A percentile compares a stretch with the other conserved stretches of the same genome.
Conservation (phyloP, 1,140 invertebrate species). For the Mycetomoellerius zeteki region DNA sequence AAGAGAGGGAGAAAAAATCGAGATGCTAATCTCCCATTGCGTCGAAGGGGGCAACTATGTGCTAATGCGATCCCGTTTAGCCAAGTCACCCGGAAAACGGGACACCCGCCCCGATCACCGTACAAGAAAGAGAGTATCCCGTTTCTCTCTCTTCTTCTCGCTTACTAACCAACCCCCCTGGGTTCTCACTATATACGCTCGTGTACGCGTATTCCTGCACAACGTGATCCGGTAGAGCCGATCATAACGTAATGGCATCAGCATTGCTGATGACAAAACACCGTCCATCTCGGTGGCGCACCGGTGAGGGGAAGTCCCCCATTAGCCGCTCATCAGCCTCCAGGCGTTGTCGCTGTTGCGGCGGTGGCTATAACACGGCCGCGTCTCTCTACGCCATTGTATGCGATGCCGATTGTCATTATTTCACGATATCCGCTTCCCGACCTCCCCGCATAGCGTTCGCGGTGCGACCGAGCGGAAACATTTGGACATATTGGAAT, state of each 20-base stretch:
- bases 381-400: slow-evolving; percentile 78
- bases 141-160: slow-evolving; percentile 19
- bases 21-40: slow-evolving; percentile 85
- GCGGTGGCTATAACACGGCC: slow-evolving; percentile 49
- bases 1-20: slow-evolving; percentile 69
- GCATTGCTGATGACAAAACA: slow-evolving; percentile 82
- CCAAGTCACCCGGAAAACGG: slow-evolving; percentile 87
- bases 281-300: slow-evolving; percentile 56
- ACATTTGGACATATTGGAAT: slow-evolving; percentile 85
- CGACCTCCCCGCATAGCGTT: slow-evolving; percentile 68
- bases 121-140: slow-evolving; percentile 61
- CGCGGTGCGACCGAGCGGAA: slow-evolving; percentile 81
- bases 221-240: slow-evolving; percentile 67
- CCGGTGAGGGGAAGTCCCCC: slow-evolving; percentile 79
- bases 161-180: slow-evolving; percentile 29
- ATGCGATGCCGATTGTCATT: slow-evolving; percentile 81
- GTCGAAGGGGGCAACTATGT: slow-evolving; percentile 83
- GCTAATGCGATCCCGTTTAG: slow-evolving; percentile 87
- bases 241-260: slow-evolving; percentile 84
- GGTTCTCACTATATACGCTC: slow-evolving; percentile 6
- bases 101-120: slow-evolving; percentile 82
- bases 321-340: slow-evolving; percentile 85
- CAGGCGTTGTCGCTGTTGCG: slow-evolving; percentile 80
- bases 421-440: slow-evolving; percentile 85
- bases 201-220: neutral